phyloP scores from a whole-genome alignment of 2,888 invertebrate species.

The Ctena decussata region DNA sequence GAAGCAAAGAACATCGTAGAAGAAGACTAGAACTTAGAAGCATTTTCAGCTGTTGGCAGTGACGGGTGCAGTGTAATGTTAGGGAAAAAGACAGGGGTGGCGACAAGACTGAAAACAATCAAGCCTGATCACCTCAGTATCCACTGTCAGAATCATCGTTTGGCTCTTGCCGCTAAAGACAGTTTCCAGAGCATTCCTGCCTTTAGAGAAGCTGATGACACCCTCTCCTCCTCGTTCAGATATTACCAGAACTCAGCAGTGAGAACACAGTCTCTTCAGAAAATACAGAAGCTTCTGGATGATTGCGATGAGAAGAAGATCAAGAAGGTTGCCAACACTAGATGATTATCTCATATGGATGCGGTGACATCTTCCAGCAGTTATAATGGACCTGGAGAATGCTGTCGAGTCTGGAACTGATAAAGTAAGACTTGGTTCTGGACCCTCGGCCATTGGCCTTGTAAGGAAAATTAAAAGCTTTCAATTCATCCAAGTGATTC shows the following conservation, averaged over 20 bases:
- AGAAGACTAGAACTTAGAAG: neutral
- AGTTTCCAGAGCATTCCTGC: constrained; percentile 39
- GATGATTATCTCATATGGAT: constrained; percentile 39
- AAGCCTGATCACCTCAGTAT: constrained; percentile 30
- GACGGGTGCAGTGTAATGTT: constrained; percentile 35
- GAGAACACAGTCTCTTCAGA: constrained; percentile 17
- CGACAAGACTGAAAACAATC: constrained; percentile 30
- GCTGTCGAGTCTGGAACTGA: constrained; percentile 13
- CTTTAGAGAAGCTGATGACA: constrained; percentile 38
- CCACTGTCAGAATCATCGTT: constrained; percentile 44
- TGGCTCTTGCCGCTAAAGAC: constrained; percentile 48
- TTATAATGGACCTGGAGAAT: constrained; percentile 29
- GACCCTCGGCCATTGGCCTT: constrained; percentile 17
- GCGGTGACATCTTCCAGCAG: constrained; percentile 18
- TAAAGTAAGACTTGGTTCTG: constrained; percentile 20
- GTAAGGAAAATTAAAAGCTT: constrained; percentile 34
- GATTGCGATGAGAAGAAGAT: constrained; percentile 2
- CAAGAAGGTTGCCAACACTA: constrained; percentile 31
- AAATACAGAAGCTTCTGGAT: constrained; percentile 29
- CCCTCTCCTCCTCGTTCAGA: constrained; percentile 24
- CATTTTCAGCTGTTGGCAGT: constrained; percentile 25
- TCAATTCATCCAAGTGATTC: constrained; percentile 27
- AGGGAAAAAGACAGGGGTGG: constrained; percentile 25
- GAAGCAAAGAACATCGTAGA: constrained; percentile 26
- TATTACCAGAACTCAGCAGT: constrained; percentile 40